Conservation (phyloP, 2,797 vertebrate genomes). For the Manis pentadactyla region DNA sequence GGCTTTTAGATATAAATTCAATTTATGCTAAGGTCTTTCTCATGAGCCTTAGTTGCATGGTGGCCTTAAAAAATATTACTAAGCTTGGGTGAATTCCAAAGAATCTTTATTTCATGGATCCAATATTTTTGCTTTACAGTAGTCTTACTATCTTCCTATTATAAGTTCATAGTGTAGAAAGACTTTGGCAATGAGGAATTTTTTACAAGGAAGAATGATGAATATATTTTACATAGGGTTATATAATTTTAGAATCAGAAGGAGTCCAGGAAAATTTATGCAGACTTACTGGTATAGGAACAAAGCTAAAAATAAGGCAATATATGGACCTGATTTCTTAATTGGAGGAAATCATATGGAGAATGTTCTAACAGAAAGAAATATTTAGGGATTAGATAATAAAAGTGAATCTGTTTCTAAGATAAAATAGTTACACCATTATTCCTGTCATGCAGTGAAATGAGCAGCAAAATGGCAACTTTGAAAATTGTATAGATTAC, state of each 20-base stretch:
- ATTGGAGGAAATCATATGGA: neutral
- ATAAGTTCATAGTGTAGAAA: neutral
- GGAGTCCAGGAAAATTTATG: neutral
- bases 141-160: neutral
- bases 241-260: neutral
- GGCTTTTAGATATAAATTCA: constrained; percentile 48
- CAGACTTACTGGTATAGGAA: neutral
- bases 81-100: constrained; percentile 30
- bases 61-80: constrained; percentile 37
- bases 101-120: constrained; percentile 16
- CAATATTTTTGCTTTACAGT: neutral
- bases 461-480: constrained; percentile 11
- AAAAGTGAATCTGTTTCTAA: constrained; percentile 4
- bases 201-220: neutral
- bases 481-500: constrained; percentile 13
- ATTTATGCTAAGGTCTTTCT: constrained; percentile 39
- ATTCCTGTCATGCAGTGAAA: neutral
- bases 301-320: neutral
- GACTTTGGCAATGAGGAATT: neutral
- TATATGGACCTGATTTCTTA: neutral
- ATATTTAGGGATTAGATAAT: constrained; percentile 3
- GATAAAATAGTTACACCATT: neutral
- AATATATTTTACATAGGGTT: constrained; percentile 13
- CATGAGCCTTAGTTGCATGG: neutral
- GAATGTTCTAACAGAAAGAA: neutral